phyloP scores from a whole-genome alignment of 2,113 vertebrate species.

The Neotoma lepida region DNA sequence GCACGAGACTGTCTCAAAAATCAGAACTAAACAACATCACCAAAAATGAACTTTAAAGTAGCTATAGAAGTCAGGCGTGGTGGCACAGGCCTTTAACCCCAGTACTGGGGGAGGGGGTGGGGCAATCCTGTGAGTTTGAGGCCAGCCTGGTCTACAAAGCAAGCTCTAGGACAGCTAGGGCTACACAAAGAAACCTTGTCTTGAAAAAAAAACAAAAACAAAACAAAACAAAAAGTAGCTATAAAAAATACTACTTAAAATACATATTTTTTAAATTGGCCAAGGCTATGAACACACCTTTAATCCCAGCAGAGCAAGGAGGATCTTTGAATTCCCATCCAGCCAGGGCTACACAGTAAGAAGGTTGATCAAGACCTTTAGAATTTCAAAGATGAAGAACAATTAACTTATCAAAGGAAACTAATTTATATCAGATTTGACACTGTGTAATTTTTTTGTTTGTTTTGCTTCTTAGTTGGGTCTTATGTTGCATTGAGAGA shows the following conservation, averaged over 20 bases:
- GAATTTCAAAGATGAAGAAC: slow-evolving; percentile 39
- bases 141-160: background rate
- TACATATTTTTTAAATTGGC: background rate
- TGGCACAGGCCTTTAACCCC: background rate
- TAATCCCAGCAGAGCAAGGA: background rate
- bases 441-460: background rate
- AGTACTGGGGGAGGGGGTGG: background rate
- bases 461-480: background rate
- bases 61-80: background rate
- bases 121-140: background rate
- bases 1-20: background rate
- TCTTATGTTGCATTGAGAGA: background rate
- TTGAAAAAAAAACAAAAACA: background rate
- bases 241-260: background rate
- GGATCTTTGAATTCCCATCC: background rate
- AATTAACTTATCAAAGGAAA: background rate
- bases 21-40: background rate
- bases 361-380: background rate
- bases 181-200: background rate
- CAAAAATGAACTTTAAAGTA: background rate
- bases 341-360: background rate
- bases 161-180: background rate
- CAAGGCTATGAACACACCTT: background rate
- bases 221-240: background rate
- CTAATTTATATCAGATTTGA: background rate